Percentiles rank a stretch among this genome's conserved stretches.
Evolutionary conservation across 2,113 vertebrate genomes (phyloP).

Genomic region (Microcebus tavaratra): DNA sequence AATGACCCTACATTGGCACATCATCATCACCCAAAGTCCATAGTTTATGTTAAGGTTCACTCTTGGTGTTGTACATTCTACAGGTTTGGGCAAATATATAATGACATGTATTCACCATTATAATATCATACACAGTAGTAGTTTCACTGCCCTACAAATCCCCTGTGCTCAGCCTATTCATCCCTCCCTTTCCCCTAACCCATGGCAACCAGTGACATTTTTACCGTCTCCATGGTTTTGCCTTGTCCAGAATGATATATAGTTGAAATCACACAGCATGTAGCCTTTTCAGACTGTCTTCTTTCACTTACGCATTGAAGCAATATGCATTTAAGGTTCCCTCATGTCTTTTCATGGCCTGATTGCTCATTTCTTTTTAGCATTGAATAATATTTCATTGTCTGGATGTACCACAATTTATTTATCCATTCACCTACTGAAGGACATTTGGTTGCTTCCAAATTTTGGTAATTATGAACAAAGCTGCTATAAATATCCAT

Average conservation of each 20-base stretch:
- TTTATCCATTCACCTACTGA: background rate
- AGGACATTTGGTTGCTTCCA: background rate
- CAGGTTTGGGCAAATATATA: background rate
- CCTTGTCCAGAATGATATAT: background rate
- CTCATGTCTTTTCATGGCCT: background rate
- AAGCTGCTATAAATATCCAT: background rate
- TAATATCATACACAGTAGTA: background rate
- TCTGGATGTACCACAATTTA: background rate
- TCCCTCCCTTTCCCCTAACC: background rate
- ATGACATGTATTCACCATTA: background rate
- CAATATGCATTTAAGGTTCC: background rate
- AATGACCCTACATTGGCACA: background rate
- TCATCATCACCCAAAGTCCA: background rate
- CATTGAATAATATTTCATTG: background rate
- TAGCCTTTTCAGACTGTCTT: background rate
- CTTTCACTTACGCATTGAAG: too few relatives aligned
- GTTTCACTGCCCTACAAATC: background rate
- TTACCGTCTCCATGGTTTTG: background rate
- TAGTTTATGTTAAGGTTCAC: background rate
- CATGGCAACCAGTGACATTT: background rate
- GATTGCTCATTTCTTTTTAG: background rate
- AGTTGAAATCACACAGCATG: background rate
- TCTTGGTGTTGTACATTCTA: background rate
- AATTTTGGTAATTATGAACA: background rate
- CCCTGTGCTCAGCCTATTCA: background rate